A percentile compares a stretch with the other conserved stretches of the same genome.
Conservation (phyloP, 2,888 invertebrate species). For the Eristalis pertinax region DNA sequence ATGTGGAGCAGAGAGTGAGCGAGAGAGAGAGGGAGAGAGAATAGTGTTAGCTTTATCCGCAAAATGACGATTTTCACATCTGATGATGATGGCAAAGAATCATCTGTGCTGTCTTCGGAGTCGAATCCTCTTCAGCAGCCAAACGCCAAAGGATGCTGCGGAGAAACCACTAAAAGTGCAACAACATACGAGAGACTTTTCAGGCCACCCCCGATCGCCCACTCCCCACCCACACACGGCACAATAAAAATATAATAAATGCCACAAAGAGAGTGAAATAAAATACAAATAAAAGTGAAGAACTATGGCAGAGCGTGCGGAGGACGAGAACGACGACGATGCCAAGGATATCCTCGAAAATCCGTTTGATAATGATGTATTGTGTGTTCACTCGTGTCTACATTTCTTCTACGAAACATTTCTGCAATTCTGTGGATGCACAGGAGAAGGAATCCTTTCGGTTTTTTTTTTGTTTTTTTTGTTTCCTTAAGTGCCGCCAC, state of each 20-base stretch:
- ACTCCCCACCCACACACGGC: constrained; percentile 15
- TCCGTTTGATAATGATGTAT: constrained; percentile 72
- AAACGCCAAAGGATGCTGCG: too few relatives aligned
- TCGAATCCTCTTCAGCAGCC: constrained; percentile 18
- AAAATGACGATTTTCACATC: constrained; percentile 65
- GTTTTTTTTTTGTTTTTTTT: too few relatives aligned
- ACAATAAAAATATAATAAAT: constrained; percentile 71
- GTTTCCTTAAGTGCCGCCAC: constrained; percentile 28
- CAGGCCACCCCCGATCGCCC: background rate
- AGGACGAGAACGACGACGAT: background rate
- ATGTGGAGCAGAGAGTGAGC: background rate
- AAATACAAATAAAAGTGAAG: constrained; percentile 2
- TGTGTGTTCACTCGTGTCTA: constrained; percentile 59
- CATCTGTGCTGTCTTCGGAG: constrained; percentile 12
- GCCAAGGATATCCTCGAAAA: constrained; percentile 61
- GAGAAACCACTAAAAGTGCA: constrained; percentile 56
- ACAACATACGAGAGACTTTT: constrained; percentile 46
- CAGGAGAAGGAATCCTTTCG: constrained; percentile 29
- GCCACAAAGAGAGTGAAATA: constrained; percentile 62
- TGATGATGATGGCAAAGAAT: constrained; percentile 38
- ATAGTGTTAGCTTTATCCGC: constrained; percentile 62
- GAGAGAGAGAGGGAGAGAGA: background rate
- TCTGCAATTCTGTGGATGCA: constrained; percentile 40
- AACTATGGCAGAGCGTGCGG: background rate
- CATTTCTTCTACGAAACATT: constrained; percentile 33